Percentiles rank a stretch among this genome's conserved stretches.
These are phyloP conservation scores for Galleria mellonella DNA, from an alignment of 1,140 invertebrate species.

Conservation along the genomic window DNA sequence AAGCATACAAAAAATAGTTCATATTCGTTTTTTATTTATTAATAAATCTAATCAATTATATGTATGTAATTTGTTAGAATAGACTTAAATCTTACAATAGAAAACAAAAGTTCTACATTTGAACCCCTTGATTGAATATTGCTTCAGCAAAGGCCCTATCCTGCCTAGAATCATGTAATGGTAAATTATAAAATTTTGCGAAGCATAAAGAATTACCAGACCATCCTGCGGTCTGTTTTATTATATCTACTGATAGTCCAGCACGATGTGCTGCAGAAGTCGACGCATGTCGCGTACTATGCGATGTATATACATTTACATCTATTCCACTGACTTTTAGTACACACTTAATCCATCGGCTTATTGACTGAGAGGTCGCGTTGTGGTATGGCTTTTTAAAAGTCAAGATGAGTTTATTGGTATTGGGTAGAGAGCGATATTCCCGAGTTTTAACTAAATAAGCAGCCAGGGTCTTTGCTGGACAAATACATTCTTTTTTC, in stretches of 20 bases:
- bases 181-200: constrained; percentile 8
- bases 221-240: constrained; percentile 26
- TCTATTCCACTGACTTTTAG: constrained; percentile 18
- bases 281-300: constrained; percentile 27
- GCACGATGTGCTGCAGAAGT: constrained; percentile 18
- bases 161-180: background rate
- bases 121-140: constrained; percentile 4
- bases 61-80: too few relatives aligned
- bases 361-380: constrained; percentile 3
- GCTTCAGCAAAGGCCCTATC: constrained; percentile 11
- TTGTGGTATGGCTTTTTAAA: constrained; percentile 9
- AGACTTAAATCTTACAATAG: too few relatives aligned
- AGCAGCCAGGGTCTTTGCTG: background rate
- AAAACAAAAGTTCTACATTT: too few relatives aligned
- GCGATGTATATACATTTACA: constrained; percentile 16
- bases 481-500: constrained; percentile 1
- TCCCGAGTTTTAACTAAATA: background rate
- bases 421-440: background rate
- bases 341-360: constrained; percentile 17
- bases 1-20: too few relatives aligned
- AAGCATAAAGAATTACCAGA: constrained; percentile 7
- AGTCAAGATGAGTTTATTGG: constrained; percentile 1
- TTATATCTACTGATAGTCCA: constrained; percentile 18
- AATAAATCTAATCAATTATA: too few relatives aligned
- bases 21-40: too few relatives aligned